Conservation (phyloP, 2,888 invertebrate genomes). For the Timema cristinae region DNA sequence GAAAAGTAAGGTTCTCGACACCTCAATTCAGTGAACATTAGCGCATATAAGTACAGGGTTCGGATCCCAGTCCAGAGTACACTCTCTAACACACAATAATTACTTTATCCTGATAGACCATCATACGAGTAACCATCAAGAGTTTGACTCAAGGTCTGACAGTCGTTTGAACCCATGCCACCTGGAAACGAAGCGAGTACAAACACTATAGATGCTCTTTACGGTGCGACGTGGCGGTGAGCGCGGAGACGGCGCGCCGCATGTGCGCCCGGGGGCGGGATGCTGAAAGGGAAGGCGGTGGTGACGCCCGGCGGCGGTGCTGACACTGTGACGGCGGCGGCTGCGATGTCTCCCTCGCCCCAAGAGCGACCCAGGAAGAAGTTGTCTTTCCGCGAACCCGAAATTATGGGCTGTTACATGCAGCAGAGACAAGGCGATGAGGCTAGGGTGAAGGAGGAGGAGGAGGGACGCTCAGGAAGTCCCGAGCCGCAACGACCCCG, state of each 20-base stretch:
- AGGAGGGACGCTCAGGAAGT: conserved; percentile 37
- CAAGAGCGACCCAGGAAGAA: conserved; percentile 73
- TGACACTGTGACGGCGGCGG: conserved; percentile 45
- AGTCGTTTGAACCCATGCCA: no score
- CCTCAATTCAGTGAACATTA: no score
- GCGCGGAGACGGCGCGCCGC: conserved; percentile 13
- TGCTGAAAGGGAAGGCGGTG: conserved; percentile 32
- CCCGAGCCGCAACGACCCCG: conserved; percentile 37
- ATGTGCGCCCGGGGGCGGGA: conserved; percentile 19
- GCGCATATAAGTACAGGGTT: no score
- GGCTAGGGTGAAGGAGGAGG: conserved; percentile 19
- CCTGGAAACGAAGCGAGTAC: no score
- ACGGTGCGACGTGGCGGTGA: neutral
- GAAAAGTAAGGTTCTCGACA: no score
- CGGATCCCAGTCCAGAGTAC: no score
- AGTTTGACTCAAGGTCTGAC: no score
- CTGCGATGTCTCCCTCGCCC: conserved; percentile 44
- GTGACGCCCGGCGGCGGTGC: conserved; percentile 38
- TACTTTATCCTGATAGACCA: no score
- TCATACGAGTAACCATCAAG: no score
- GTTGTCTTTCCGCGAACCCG: conserved; percentile 81
- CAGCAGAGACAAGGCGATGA: conserved; percentile 38
- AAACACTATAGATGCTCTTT: no score
- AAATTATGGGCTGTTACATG: conserved; percentile 54
- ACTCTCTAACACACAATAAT: no score